Evolutionary conservation across 2,888 invertebrate genomes (phyloP), one percentile per base, ranked within the genome.

Genomic region (Lasius platythorax): DNA sequence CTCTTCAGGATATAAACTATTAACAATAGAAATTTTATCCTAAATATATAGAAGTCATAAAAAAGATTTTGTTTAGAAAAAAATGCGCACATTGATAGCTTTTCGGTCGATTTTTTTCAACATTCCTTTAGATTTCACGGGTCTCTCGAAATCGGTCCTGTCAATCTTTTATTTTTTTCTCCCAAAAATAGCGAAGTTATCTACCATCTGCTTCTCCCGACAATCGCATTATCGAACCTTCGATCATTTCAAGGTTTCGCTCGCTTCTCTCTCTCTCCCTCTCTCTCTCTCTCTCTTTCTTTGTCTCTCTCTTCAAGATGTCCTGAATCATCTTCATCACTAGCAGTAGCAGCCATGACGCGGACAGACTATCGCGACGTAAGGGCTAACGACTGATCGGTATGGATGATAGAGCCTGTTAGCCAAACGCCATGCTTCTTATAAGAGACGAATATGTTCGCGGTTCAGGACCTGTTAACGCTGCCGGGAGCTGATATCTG

Each of bases 321-420:
- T 18, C 5, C 40, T 43, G 40, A 78, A 30, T 67, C 56, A 58
- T 78, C 43, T 43, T 30, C 23, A 56, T 18, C 12, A 46, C 61
- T 79, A 56, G 53, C 53, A 53, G 73, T 75, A 63, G 68, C 82
- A 82, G 72, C 74, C 28, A 64, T 72, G 67, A 76, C 63, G 58
- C 53, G 28, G 46, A n/a, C 82, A 78, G 85, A 87, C 30, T 90
- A 91, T 90, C 68, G 88, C 88, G 87, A 90, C 91, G 89, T 90
- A 90, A 91, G 88, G 90, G 91, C 92, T 92, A 93, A 93, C 92
- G 92, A 93, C 92, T 93, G 92, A 93, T 93, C 91, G 93, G 91
- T 85, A 87, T 67, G 66, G 23, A 66, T 70, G 93, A 93, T 93
- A 93, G 87, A 91, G 90, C 92, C 92, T 92, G 92, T 93, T 93